Evolutionary conservation across 1,140 invertebrate genomes (phyloP).

Genomic region (Campoletis sonorensis): DNA sequence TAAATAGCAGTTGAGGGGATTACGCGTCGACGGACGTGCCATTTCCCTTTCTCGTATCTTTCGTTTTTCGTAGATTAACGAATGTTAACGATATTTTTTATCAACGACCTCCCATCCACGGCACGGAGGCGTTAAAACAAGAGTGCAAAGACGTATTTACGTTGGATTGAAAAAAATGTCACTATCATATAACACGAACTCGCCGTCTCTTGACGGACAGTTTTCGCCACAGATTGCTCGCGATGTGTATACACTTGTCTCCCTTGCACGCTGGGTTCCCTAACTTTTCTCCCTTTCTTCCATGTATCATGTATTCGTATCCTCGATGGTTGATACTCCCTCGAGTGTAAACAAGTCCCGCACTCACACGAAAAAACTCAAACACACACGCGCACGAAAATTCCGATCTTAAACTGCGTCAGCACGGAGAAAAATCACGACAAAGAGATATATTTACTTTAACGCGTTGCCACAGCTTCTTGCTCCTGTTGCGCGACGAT

Average conservation of each 20-base stretch:
- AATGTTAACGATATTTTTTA: constrained; percentile 2
- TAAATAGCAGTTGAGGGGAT: constrained; percentile 75
- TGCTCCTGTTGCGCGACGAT: constrained; percentile 57
- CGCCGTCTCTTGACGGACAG: neutral
- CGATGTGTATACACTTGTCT: neutral
- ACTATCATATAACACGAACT: neutral
- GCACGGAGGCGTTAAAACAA: neutral
- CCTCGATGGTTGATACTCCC: constrained; percentile 42
- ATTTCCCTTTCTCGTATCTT: constrained; percentile 58
- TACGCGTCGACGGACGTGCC: constrained; percentile 73
- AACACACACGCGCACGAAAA: neutral
- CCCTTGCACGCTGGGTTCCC: constrained; percentile 39
- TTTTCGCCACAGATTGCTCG: neutral
- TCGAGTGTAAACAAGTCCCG: constrained; percentile 2
- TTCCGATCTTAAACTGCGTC: neutral
- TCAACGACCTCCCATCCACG: neutral
- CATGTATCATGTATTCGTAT: constrained; percentile 47
- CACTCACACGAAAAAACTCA: neutral
- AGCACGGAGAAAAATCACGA: neutral
- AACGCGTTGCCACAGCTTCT: constrained; percentile 13
- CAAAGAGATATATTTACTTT: neutral
- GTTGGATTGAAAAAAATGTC: neutral
- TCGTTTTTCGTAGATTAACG: neutral
- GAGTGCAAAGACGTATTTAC: no score
- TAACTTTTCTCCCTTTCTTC: constrained; percentile 58